A percentile compares a stretch with the other conserved stretches of the same genome.
These are phyloP conservation scores for Halcyon smyrnensis DNA, from an alignment of 2,797 vertebrate species.

Conservation along the genomic window DNA sequence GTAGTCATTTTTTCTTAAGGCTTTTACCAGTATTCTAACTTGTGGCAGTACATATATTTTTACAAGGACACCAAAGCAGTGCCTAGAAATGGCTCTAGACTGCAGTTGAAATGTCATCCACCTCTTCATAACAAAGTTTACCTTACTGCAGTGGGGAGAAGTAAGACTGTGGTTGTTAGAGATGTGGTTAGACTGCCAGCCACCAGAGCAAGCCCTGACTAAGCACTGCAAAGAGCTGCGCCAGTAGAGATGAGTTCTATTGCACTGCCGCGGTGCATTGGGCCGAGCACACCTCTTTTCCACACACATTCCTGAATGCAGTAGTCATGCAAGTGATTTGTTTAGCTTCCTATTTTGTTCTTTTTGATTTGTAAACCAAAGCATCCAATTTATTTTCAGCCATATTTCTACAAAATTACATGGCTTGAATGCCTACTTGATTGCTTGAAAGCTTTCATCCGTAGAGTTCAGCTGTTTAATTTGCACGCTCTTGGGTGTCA, in stretches of 20 bases:
- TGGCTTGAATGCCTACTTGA: neutral
- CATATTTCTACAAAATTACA: slow-evolving; percentile 16
- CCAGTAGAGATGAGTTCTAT: neutral
- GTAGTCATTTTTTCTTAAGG: neutral
- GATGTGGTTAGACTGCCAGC: neutral
- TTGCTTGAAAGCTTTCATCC: slow-evolving; percentile 35
- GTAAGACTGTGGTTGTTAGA: neutral
- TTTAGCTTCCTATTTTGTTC: neutral
- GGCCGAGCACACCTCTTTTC: neutral
- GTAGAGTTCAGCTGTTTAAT: neutral
- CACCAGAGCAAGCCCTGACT: neutral
- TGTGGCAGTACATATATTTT: neutral
- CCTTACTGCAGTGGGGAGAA: neutral
- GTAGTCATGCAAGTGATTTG: neutral
- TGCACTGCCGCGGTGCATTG: neutral
- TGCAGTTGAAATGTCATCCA: neutral
- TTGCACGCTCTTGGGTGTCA: neutral
- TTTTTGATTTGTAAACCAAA: slow-evolving; percentile 25
- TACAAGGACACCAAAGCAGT: neutral
- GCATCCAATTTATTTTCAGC: slow-evolving; percentile 1
- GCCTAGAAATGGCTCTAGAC: neutral
- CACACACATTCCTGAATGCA: neutral
- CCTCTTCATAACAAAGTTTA: neutral
- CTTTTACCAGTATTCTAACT: neutral
- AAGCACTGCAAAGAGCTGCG: neutral